Conservation (phyloP, 64 coral and sea anemone genomes). For the Actinia equina region DNA sequence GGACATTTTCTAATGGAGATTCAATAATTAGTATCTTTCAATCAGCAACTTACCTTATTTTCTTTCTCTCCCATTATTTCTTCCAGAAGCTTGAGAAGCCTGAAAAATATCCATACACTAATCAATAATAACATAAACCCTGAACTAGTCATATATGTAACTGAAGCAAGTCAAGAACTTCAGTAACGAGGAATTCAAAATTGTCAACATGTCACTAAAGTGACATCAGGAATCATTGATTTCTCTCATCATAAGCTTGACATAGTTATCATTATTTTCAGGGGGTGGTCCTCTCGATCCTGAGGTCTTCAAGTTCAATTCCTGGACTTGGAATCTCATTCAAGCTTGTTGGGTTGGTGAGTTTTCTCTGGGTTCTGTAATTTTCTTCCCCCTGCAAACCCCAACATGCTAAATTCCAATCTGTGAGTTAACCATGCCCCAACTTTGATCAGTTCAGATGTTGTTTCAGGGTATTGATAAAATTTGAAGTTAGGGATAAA, state of each 20-base stretch:
- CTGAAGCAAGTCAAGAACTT: slow-evolving; percentile 25
- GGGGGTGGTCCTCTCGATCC: too few relatives aligned
- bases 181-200: slow-evolving; percentile 99
- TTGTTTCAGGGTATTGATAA: too few relatives aligned
- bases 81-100: slow-evolving; percentile 90
- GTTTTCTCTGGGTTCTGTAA: too few relatives aligned
- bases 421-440: too few relatives aligned
- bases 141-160: neutral
- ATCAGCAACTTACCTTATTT: slow-evolving; percentile 67
- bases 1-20: too few relatives aligned
- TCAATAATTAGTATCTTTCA: neutral
- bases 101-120: slow-evolving; percentile 25
- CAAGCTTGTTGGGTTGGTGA: too few relatives aligned
- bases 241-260: slow-evolving; percentile 22
- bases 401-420: neutral
- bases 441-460: too few relatives aligned
- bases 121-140: neutral
- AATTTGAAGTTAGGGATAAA: too few relatives aligned
- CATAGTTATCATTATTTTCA: neutral
- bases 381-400: too few relatives aligned
- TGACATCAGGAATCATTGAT: slow-evolving; percentile 11
- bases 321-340: too few relatives aligned
- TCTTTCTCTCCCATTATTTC: slow-evolving; percentile 98
- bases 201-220: slow-evolving; percentile 51
- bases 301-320: too few relatives aligned